Evolutionary conservation across 2,113 vertebrate genomes (phyloP).

Genomic region (Charadrius vociferus): DNA sequence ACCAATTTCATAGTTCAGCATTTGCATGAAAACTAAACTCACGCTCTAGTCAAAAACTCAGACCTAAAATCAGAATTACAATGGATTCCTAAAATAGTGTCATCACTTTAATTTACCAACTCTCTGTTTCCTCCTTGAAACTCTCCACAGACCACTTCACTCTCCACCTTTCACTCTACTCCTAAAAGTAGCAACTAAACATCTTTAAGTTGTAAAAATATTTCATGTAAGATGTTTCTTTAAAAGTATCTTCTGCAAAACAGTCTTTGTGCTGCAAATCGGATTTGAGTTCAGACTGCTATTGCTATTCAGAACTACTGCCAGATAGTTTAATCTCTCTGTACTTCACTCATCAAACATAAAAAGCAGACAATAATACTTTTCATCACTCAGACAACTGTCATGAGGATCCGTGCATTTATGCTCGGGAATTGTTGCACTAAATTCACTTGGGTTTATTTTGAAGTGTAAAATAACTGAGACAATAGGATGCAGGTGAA

Average conservation of each 20-base stretch:
- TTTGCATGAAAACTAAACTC: background rate
- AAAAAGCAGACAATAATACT: background rate
- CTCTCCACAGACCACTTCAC: background rate
- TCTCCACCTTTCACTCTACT: background rate
- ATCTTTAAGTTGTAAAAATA: background rate
- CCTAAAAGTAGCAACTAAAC: background rate
- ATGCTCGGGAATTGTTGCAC: background rate
- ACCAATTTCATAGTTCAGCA: background rate
- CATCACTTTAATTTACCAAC: background rate
- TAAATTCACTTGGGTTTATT: background rate
- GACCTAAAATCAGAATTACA: background rate
- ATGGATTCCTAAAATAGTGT: background rate
- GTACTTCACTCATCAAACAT: background rate
- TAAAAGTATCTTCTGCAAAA: background rate
- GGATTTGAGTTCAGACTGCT: background rate
- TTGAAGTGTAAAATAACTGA: background rate
- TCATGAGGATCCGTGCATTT: background rate
- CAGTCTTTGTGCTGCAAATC: background rate
- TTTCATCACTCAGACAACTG: background rate
- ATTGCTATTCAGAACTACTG: background rate
- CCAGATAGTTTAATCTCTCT: background rate
- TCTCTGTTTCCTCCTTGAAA: background rate
- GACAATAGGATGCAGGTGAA: background rate
- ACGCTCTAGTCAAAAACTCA: background rate
- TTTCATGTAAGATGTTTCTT: rapidly evolving